Evolutionary conservation across 2,113 vertebrate genomes (phyloP), one percentile per base, ranked within the genome.

Genomic region (Circaetus cinerascens): DNA sequence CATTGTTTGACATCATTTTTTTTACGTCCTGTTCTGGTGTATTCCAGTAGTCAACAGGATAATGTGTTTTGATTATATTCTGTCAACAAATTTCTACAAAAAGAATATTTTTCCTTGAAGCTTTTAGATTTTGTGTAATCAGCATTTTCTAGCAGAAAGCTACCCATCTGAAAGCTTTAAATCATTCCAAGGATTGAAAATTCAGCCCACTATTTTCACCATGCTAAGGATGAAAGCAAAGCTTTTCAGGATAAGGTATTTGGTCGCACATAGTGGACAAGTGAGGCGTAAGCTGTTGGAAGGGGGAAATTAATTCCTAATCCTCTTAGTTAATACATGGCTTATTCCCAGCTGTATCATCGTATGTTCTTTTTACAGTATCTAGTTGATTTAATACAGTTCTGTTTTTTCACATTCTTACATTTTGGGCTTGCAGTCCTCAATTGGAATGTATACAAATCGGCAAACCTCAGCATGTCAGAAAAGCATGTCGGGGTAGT

Each of bases 311-410:
- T 79, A 72, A 89, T 68, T 91, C 69, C 73, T 93, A 93, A 94
- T 96, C 88, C 79, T 78, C 21, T 94, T 86, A 93, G 88, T 66
- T 94, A 94, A 86, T 95, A 69, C 57, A 51, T 64, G 60, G 36
- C 36, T 84, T 96, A 79, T 81, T 95, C 73, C 40, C 51, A 72
- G 53, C 46, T 92, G 55, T 80, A 81, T 51, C 55, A 46, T 67
- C 1, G 0, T 71, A 19, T 87, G 66, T 82, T 79, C 73, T 64
- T 78, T 85, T 82, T 66, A 50, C 53, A 40, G 34, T 27, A 73
- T 22, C 21, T 57, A 34, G 29, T 11, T 72, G 23, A 53, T 89
- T 73, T 76, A 66, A 57, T 75, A 29, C 20, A 46, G 14, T 45
- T 87, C 38, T 79, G 4, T 15, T 64, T 82, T 68, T 73, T 22